Conservation (phyloP, 2,888 invertebrate genomes). For the Marasmarcha lunaedactyla region DNA sequence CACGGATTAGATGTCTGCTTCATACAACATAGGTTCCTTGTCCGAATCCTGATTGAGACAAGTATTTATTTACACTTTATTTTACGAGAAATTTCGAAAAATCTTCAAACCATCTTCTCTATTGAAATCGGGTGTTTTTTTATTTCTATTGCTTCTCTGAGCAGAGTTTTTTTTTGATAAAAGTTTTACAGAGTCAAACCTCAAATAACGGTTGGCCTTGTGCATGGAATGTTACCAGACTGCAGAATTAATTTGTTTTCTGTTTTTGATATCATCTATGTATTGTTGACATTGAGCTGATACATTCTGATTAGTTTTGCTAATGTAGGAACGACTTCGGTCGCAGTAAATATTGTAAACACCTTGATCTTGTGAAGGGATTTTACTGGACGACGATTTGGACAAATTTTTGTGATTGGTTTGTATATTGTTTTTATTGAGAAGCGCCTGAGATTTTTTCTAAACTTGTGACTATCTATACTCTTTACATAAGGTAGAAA, state of each 20-base stretch:
- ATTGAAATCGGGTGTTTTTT: conserved; percentile 2
- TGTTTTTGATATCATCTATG: background rate
- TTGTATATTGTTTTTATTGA: background rate
- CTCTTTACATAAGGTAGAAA: background rate
- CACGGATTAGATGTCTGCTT: too few species aligned
- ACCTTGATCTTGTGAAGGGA: background rate
- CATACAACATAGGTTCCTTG: too few species aligned
- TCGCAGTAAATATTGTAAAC: conserved; percentile 1
- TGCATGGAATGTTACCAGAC: background rate
- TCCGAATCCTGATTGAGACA: too few species aligned
- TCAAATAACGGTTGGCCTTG: background rate
- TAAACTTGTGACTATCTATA: background rate
- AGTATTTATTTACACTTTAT: too few species aligned
- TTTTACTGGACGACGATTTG: background rate
- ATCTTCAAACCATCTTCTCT: conserved; percentile 4
- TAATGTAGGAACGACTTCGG: background rate
- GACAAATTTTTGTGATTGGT: background rate
- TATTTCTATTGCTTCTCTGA: conserved; percentile 1
- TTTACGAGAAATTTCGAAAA: too few species aligned
- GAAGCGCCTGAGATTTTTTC: background rate
- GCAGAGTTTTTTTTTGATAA: background rate
- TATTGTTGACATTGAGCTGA: background rate
- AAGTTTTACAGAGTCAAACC: background rate
- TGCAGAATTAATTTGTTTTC: background rate
- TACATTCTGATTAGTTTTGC: background rate